These are phyloP conservation scores for Felis chaus DNA, from an alignment of 2,113 vertebrate genomes.

Conservation along the genomic window DNA sequence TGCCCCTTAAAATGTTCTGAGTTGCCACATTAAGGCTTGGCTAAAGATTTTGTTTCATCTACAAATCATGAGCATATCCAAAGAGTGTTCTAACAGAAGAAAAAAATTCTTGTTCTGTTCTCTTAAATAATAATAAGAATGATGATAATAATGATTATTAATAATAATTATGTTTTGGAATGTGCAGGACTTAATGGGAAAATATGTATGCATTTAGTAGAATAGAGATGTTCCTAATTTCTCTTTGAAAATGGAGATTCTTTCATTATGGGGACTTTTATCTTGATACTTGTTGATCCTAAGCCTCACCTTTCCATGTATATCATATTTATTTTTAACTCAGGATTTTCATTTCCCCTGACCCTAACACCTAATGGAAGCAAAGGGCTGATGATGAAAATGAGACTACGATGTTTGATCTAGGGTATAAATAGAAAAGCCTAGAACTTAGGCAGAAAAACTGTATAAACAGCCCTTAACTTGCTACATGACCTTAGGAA, in stretches of 20 bases:
- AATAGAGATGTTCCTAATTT: background rate
- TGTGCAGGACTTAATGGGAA: background rate
- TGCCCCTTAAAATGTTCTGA: background rate
- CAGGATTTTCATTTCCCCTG: background rate
- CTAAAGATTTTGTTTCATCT: background rate
- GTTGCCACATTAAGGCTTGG: background rate
- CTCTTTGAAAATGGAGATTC: background rate
- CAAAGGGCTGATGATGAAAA: background rate
- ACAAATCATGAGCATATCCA: background rate
- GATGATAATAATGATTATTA: background rate
- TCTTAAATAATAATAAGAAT: background rate
- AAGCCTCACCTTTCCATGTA: background rate
- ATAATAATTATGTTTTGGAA: background rate
- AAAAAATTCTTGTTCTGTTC: background rate
- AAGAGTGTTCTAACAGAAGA: background rate
- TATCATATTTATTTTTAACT: background rate
- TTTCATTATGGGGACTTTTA: background rate
- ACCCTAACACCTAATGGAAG: background rate
- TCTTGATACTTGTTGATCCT: background rate
- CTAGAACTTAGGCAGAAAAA: background rate
- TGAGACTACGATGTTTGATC: background rate
- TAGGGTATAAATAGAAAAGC: background rate
- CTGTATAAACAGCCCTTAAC: background rate
- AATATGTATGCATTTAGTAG: background rate
- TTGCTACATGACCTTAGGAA: background rate